Evolutionary conservation across 2,113 vertebrate species (phyloP), one percentile per base, ranked within the genome.

Genomic region (Oryzias javanicus): DNA sequence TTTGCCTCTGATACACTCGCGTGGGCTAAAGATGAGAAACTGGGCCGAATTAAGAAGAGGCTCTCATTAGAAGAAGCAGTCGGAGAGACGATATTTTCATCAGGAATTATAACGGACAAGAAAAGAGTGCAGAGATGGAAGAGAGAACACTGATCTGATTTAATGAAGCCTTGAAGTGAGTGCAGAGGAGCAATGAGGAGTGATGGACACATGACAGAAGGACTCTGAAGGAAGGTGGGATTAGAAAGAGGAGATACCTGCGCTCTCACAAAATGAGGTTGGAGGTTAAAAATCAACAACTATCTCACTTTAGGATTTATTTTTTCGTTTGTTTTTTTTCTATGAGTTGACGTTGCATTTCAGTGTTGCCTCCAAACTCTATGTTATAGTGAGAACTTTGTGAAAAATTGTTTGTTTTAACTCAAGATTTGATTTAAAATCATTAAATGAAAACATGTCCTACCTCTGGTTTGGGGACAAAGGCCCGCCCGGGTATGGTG

Each of bases 381-480:
- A 50, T 6, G 1, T 16, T 6, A 22, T 7, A 20, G 46, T 14
- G 1, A 10, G 54, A 55, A 14, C 44, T 25, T 13, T 22, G 42
- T 8, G 14, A 6, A 20, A n/a, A 8, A 35, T 8, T 2, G 8
- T 35, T 35, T 35, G 29, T 8, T 8, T 35, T 35, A 1, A 8
- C 7, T 35, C 29, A 35, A 35, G 7, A 10, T 35, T 35, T 35
- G 35, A 6, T 4, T 6, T 5, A 27, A 27, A 27, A 4, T 12
- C 12, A 35, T 3, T 12, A 1, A 35, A 10, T 35, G 2, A 12
- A 35, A 35, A 35, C 35, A 8, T 27, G n/a, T 70, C 91, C 88
- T 86, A 99, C 97, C 90, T 96, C 53, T 49, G 97, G 97, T 69
- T 96, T 95, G 63, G 97, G 97, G 70, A 98, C 74, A 47, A 99